Base-by-base conservation (phyloP, 1,140 invertebrate genomes). In the Panagrolaimus sp. region DNA sequence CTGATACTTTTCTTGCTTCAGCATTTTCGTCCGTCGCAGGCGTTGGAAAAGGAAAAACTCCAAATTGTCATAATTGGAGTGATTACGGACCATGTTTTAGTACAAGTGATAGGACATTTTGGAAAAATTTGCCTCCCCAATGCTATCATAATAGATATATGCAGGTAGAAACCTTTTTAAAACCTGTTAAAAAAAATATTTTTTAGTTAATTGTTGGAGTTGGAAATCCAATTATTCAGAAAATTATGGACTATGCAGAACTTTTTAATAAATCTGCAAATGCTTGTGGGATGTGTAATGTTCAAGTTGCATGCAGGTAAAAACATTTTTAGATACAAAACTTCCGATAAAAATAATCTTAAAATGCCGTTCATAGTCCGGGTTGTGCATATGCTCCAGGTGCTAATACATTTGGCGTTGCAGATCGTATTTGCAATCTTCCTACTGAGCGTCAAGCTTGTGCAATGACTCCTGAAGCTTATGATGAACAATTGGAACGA, bases 251-350 rank as follows among this genome's bases (percentile, higher is more conserved):
- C 63, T 77, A 77, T 57, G 74, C 74, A 7, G 75, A 77, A 51
- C 57, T 71, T 1, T 77, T 77, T 66, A 77, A 77, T 62, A 77
- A 77, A 61, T 77, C 75, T 13, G 75, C 75, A 9, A 70, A 78
- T 45, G 75, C 75, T 16, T 77, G 75, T 68, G 75, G 75, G 42
- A 77, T 77, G 75, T 77, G 75, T 63, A 77, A 77, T 65, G 70
- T 77, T 20, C 75, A 77, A 61, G 75, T 77, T 13, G 57, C 75
- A 9, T 77, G 75, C 47, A 73, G n/a, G n/a, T n/a, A n/a, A n/a
- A n/a, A n/a, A n/a, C n/a, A n/a, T n/a, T n/a, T n/a, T n/a, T n/a
- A n/a, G n/a, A n/a, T n/a, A n/a, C n/a, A n/a, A n/a, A n/a, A n/a
- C n/a, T n/a, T n/a, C n/a, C n/a, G n/a, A n/a, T n/a, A n/a, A n/a